A percentile compares a stretch with the other conserved stretches of the same genome.
These are phyloP conservation scores for Sphenopsis melanotis DNA, from an alignment of 2,797 vertebrate species.

Conservation along the genomic window DNA sequence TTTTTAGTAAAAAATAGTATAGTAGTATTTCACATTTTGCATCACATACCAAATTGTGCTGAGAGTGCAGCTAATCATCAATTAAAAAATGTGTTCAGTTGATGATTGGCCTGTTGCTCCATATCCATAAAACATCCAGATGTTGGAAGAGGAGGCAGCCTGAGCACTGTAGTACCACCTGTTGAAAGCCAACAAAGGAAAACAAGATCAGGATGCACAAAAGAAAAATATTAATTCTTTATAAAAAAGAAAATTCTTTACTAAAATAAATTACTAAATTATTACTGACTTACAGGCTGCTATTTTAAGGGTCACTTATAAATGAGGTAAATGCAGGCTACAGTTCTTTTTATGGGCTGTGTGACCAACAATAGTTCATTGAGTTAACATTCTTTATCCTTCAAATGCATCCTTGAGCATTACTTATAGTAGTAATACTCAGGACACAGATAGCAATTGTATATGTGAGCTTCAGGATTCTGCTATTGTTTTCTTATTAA, in stretches of 20 bases:
- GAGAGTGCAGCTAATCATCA: not conserved
- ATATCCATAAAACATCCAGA: not conserved
- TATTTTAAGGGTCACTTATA: not conserved
- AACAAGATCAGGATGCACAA: not conserved
- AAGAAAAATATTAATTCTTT: not conserved
- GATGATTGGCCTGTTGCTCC: not conserved
- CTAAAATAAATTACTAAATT: not conserved
- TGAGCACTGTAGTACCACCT: not conserved
- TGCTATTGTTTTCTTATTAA: not conserved
- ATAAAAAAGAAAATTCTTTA: not conserved
- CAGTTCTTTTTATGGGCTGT: not conserved
- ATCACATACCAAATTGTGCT: not conserved
- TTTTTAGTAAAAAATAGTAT: not conserved
- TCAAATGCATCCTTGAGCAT: not conserved
- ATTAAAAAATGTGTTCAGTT: not conserved
- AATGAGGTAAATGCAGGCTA: not conserved
- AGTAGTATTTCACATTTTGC: not conserved
- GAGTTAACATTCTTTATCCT: not conserved
- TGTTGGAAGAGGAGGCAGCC: not conserved
- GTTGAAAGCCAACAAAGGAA: not conserved
- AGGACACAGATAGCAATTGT: slow-evolving; percentile 1
- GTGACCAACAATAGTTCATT: not conserved
- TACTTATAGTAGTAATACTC: slow-evolving; percentile 32
- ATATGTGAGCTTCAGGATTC: not conserved
- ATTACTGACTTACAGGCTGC: not conserved